These are phyloP conservation scores for Pecten maximus DNA, from an alignment of 2,888 invertebrate genomes.

Conservation along the genomic window DNA sequence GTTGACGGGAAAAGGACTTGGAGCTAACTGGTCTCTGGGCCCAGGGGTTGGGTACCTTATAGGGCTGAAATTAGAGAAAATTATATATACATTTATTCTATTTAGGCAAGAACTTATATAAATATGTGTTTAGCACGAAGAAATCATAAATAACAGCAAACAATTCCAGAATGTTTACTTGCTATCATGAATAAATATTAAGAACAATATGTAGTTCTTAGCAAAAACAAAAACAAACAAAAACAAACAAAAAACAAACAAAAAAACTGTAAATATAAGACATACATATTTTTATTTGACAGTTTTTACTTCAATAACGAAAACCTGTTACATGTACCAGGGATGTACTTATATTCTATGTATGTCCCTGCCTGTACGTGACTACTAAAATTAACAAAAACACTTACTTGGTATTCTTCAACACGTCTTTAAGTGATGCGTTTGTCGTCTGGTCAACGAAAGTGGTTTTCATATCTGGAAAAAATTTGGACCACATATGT, in stretches of 20 bases:
- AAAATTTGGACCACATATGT: background rate
- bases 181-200: too few relatives aligned
- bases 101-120: too few relatives aligned
- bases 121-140: background rate
- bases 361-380: background rate
- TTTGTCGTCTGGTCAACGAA: background rate
- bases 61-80: background rate
- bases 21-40: background rate
- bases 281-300: background rate
- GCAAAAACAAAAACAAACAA: too few relatives aligned
- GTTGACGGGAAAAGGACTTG: conserved; percentile 15
- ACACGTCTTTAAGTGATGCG: background rate
- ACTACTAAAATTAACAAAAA: background rate
- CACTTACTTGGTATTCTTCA: background rate
- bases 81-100: too few relatives aligned
- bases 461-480: background rate
- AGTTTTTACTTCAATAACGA: background rate
- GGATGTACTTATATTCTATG: background rate
- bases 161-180: too few relatives aligned
- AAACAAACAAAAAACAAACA: background rate
- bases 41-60: conserved; percentile 4
- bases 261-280: background rate
- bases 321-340: too few relatives aligned
- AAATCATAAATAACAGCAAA: background rate
- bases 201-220: too few relatives aligned